Base-by-base conservation (phyloP, 2,888 invertebrate species). In the Torymus tubicola region DNA sequence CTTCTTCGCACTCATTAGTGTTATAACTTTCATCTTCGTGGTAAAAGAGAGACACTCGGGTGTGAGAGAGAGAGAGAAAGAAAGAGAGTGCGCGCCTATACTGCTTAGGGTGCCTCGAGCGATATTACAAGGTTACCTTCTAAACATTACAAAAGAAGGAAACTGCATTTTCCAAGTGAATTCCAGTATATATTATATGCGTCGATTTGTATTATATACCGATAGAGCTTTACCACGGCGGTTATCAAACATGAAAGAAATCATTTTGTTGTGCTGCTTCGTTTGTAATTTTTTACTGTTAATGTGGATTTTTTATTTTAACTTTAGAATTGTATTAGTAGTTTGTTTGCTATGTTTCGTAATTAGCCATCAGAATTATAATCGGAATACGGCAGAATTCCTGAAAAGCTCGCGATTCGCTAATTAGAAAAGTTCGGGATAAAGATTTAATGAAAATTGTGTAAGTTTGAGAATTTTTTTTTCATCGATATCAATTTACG, bases 181-280 rank as follows among this genome's bases (percentile, higher is more conserved):
- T 58, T 67, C n/a, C 21, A 14, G 21, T 57, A 52, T 50, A n/a
- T 21, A n/a, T n/a, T 31, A 31, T 31, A 31, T 3, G 31, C 31
- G 31, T 31, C 31, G 31, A 31, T 31, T 31, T 31, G 1, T 31
- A 31, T 31, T 57, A 42, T 50, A 10, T 16, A 60, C 50, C 67
- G 42, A 50, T 57, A 12, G 75, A 18, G 50, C 24, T 21, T n/a
- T 63, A n/a, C n/a, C 58, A 53, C 18, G 16, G 21, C 24, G 31
- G 14, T n/a, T 21, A 53, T 18, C 31, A n/a, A 71, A 64, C n/a
- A 77, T 77, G 77, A 53, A 55, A 64, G 50, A 70, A 13, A 64
- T 58, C 8, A 14, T 80, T 13, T 12, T 80, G 50, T 52, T 80
- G 60, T 80, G 80, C 55, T 75, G 71, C 5, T 75, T 80, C 55